Evolutionary conservation across 2,113 vertebrate genomes (phyloP), one percentile per base, ranked within the genome.

Genomic region (Alosa alosa): DNA sequence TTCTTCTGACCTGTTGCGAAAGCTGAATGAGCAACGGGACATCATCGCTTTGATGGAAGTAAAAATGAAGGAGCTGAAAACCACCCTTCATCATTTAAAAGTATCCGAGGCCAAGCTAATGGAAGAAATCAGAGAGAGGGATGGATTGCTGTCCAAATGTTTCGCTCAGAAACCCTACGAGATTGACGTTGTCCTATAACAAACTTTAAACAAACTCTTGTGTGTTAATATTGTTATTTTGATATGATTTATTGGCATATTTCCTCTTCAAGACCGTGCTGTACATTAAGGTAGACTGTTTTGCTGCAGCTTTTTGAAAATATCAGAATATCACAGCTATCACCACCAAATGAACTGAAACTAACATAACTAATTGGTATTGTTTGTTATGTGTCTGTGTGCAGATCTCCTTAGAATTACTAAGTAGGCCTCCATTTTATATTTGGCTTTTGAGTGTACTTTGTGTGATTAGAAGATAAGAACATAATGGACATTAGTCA

Each of bases 11-110:
- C 94, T 99, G 90, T 95, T 99, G 92, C 94, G 97, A 75, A 99
- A 99, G 86, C 95, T 99, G 87, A 99, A 99, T 90, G 98, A 99
- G 91, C 98, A 99, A 92, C 95, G 97, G 90, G 98, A 99, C 93
- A 99, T 99, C 94, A 97, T 99, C 90, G 98, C 98, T 0, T 94
- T 99, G 89, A 97, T 99, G 97, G 97, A 99, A 94, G 97, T 99
- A 87, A 99, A 99, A 93, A 99, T 99, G 98, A 99, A 99, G 94
- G 95, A 96, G 92, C 96, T 96, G 96, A 96, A 96, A 85, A 95
- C 95, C 89, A 96, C 94, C 90, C 96, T 96, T 89, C 94, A 95
- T 55, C 95, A 96, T 60, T 94, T 96, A 89, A 95, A 95, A 86
- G 90, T 97, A 90, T 95, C 95, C 0, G 96, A 96, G 88, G 95